Evolutionary conservation across 64 coral and sea anemone species (phyloP).

Genomic region (Catalaphyllia jardinei): DNA sequence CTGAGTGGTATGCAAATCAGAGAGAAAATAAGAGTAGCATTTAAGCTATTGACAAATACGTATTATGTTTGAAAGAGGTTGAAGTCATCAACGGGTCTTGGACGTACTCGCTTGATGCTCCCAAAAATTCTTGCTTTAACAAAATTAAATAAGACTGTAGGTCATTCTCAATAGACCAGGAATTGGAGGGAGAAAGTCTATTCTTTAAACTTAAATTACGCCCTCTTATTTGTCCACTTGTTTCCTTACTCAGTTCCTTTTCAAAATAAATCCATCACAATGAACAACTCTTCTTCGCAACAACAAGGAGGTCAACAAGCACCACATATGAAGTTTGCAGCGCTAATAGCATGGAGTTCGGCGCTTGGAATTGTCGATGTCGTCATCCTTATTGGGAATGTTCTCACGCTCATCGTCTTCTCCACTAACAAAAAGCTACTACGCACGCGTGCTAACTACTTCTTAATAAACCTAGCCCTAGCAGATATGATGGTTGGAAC

Average conservation of each 20-base stretch:
- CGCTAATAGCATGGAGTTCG: constrained; percentile 68
- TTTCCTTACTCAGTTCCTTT: not conserved
- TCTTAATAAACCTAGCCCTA: constrained; percentile 82
- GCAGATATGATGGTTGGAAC: constrained; percentile 83
- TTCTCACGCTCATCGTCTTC: constrained; percentile 74
- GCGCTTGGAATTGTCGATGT: constrained; percentile 67
- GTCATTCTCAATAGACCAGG: too few relatives aligned
- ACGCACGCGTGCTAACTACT: constrained; percentile 81
- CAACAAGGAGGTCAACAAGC: not conserved
- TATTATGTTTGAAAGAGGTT: too few relatives aligned
- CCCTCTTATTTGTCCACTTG: not conserved
- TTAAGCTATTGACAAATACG: too few relatives aligned
- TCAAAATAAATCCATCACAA: not conserved
- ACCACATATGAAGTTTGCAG: constrained; percentile 34
- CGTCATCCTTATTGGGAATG: constrained; percentile 78
- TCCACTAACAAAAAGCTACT: constrained; percentile 72
- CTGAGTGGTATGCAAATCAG: too few relatives aligned
- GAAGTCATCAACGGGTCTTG: too few relatives aligned
- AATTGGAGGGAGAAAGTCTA: too few relatives aligned
- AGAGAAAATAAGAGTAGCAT: too few relatives aligned
- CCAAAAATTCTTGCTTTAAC: too few relatives aligned
- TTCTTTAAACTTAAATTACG: not conserved
- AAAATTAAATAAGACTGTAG: too few relatives aligned
- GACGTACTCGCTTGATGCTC: too few relatives aligned
- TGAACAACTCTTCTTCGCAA: constrained; percentile 12